Base-by-base conservation (phyloP, 2,797 vertebrate genomes). In the Cryptoblepharus egeriae region DNA sequence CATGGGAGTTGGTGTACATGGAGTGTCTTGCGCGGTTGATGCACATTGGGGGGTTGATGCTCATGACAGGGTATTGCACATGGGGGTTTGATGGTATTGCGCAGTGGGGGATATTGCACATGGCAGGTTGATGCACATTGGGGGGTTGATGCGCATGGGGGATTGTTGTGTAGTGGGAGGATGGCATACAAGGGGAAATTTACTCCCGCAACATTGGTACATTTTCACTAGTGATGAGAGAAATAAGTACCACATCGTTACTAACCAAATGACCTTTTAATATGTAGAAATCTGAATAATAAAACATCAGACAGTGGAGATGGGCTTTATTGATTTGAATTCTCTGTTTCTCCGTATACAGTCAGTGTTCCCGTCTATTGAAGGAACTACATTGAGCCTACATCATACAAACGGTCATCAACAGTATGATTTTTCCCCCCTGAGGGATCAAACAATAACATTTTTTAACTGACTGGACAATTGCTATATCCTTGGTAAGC, bases 401-500 rank as follows among this genome's bases (percentile, higher is more conserved):
- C 30, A 57, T 81, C 63, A 83, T 77, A 82, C 3, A 78, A 78
- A 65, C 49, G 77, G 67, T 80, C 74, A 86, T 12, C 24, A 82
- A 63, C 60, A 61, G 84, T 35, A 85, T 77, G 76, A 84, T 57
- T 39, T 57, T 74, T 68, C 60, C 5, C 61, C 28, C 28, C 77
- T 39, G 55, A 24, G 69, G 80, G 69, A 63, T 87, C 81, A 88
- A 86, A 73, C 22, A 72, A 91, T 87, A 83, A 87, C 75, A 85
- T 1, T 0, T 79, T 92, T 89, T 85, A 72, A 72, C 52, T 87
- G 82, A 45, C 3, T 69, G 80, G 61, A 82, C 0, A 1, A 82
- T 77, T 86, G 73, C 83, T 85, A 68, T 74, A 91, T 77, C 81
- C 83, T 86, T 85, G 88, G 87, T 84, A 83, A 86, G 72, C 28